A percentile compares a stretch with the other conserved stretches of the same genome.
Conservation (phyloP, 2,113 vertebrate genomes). For the Alces alces region DNA sequence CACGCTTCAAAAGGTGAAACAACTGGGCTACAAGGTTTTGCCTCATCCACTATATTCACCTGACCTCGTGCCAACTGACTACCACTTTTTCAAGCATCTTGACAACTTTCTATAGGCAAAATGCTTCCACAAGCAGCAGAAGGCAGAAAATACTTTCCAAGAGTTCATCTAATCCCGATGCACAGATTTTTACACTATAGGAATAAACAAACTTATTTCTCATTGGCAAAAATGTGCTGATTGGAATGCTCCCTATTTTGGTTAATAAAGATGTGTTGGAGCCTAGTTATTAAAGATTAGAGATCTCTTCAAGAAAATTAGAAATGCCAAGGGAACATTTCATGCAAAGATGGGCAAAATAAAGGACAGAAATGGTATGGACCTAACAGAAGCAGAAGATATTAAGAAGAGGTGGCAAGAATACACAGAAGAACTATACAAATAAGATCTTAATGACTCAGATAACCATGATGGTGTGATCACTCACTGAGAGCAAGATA, state of each 20-base stretch:
- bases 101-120: neutral
- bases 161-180: neutral
- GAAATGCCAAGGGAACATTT: neutral
- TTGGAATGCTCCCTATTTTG: neutral
- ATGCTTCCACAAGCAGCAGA: neutral
- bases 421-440: neutral
- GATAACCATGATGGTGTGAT: neutral
- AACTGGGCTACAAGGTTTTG: neutral
- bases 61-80: neutral
- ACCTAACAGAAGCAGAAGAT: neutral
- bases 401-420: neutral
- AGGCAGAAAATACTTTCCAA: neutral
- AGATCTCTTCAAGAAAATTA: neutral
- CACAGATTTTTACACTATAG: neutral
- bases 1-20: neutral
- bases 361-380: neutral
- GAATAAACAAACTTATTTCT: neutral
- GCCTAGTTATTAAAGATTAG: neutral
- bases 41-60: neutral
- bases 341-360: neutral
- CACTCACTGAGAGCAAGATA: neutral
- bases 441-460: neutral
- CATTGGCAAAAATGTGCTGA: neutral
- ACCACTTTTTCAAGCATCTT: neutral
- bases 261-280: neutral